Base-by-base conservation (phyloP, 2,888 invertebrate genomes). In the Chaitophorus viminalis region DNA sequence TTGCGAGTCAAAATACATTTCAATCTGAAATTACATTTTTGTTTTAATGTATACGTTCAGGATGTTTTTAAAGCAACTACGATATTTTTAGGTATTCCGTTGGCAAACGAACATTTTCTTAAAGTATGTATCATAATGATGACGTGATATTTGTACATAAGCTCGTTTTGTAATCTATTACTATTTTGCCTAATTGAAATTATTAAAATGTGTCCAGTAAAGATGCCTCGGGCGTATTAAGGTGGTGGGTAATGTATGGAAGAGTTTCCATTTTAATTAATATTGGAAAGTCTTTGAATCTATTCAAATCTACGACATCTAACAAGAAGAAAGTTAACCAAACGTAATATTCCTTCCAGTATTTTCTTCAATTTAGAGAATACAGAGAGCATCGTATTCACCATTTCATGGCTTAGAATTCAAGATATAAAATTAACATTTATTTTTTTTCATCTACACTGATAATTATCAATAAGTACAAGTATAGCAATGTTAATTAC, bases 211-310 rank as follows among this genome's bases (percentile, higher is more conserved):
- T 29, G 54, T 36, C 21, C 31, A 70, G 11, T 11, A 82, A 82
- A 25, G 52, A n/a, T 79, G 36, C n/a, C 3, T 72, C 52, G 8
- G 9, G 52, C 52, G 31, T 82, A 82, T 72, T 54, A 54, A 54
- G 33, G n/a, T 72, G 54, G 52, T 54, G n/a, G 29, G 25, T 2
- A 17, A 60, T 60, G 25, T 33, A 14, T 33, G 60, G 21, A n/a
- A 60, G 39, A 14, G 60, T 36, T 83, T 75, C 74, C 25, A 36
- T 60, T 75, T 83, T 75, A 75, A 83, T 83, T 83, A 83, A 65
- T 60, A 31, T 60, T 70, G 14, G 36, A 74, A 74, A 83, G 36
- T 60, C 36, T 39, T 29, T n/a, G 36, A 17, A 65, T 36, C 65
- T 39, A 79, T 75, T 60, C 60, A 74, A 2, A 33, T 54, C 36